Evolutionary conservation across 1,140 invertebrate genomes (phyloP), one percentile per base, ranked within the genome.

Genomic region (Tetramorium parvispinum): DNA sequence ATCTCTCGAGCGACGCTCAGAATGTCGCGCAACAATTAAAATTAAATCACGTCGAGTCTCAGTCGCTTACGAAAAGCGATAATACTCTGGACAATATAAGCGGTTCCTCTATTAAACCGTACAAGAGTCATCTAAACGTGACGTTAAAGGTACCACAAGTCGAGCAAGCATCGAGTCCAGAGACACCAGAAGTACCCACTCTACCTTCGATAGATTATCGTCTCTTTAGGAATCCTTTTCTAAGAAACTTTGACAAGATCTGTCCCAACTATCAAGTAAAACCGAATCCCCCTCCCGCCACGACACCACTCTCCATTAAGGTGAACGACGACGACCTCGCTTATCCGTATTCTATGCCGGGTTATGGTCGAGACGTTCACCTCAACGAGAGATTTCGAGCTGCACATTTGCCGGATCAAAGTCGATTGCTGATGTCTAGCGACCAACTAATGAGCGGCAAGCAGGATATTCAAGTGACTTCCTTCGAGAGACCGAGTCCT

Each of bases 401-500:
- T 0, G 27, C 49, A 1, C 73, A 86, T 1, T 16, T 53, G 24
- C 0, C 79, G 11, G 87, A 91, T 5, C 75, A 76, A 18, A 87
- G 43, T 49, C 87, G 85, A 3, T 59, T 89, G 10, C 46, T 91
- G 55, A 91, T 91, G 10, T 63, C 90, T 0, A 77, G 77, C 16
- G 86, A 88, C 11, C 85, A 86, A 53, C 27, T 86, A 16, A 53
- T 83, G 13, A 61, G 68, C 27, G 70, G 51, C 1, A 88, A 88
- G 46, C 87, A 83, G 18, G 87, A 91, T 32, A 88, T 91, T 43
- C 94, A 95, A 55, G 93, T 94, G 21, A 95, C 94, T 0, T 95
- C 95, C 4, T 95, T 95, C 79, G 94, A 95, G 81, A 93, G 83
- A 11, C 94, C 94, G 0, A 94, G 92, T 89, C 94, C 95, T 0